Conservation (phyloP, 2,113 vertebrate genomes). For the sheep (Ovis aries) region DNA sequence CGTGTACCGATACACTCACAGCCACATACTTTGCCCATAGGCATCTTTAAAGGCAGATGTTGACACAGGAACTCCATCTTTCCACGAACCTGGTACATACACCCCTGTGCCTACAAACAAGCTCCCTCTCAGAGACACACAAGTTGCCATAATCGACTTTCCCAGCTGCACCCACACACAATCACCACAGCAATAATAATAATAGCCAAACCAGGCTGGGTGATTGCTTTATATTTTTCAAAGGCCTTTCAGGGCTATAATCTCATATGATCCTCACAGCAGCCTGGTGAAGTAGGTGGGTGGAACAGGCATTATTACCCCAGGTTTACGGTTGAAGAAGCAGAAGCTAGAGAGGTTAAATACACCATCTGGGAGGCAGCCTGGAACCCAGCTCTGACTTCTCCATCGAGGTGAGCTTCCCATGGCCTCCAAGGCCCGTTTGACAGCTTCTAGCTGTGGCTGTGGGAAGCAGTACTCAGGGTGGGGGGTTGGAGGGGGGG, state of each 20-base stretch:
- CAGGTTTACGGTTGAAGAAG: neutral
- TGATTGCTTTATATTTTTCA: neutral
- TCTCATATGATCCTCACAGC: neutral
- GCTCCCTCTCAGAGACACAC: neutral
- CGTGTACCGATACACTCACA: neutral
- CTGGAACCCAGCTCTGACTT: neutral
- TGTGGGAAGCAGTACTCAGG: neutral
- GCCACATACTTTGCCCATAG: no score
- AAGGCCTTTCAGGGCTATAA: slow-evolving; percentile 12
- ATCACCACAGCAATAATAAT: neutral
- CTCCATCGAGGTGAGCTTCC: neutral
- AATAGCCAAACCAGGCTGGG: neutral
- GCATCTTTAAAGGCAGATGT: neutral
- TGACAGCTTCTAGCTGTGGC: neutral
- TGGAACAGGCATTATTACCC: neutral
- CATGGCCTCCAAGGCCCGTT: neutral
- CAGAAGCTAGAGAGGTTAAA: neutral
- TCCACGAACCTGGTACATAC: neutral
- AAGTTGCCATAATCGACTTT: neutral
- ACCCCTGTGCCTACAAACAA: neutral
- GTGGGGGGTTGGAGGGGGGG: neutral
- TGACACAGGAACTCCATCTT: neutral
- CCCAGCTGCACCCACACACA: neutral
- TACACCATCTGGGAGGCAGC: neutral
- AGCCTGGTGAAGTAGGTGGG: neutral